Evolutionary conservation across 2,888 invertebrate species (phyloP), one percentile per base, ranked within the genome.

Genomic region (Timandra comae): DNA sequence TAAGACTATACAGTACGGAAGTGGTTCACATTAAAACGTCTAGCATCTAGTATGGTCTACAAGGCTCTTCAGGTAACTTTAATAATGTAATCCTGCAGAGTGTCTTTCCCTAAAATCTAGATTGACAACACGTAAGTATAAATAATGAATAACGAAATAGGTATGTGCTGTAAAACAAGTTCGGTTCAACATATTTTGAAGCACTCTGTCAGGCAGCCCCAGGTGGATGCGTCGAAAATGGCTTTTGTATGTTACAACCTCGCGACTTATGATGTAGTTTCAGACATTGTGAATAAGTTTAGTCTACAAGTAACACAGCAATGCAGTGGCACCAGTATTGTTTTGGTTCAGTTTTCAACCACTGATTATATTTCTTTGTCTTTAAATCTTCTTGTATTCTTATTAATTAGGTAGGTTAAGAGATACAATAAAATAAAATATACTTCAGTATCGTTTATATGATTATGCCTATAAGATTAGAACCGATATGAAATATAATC

Each of bases 1-100:
- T 82, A 77, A 78, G 79, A 69, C 72, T 73, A 72, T 66, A 77
- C 69, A 64, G 58, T 50, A 53, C 59, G 63, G 64, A 68, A 77
- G 66, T 65, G 73, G 71, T 69, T 63, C 63, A 51, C 64, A 70
- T 75, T 75, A 73, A 69, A 66, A 65, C 57, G 57, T 68, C n/a
- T n/a, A n/a, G n/a, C n/a, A n/a, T n/a, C n/a, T n/a, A n/a, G n/a
- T n/a, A 64, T 67, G 59, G 61, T 51, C 60, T 54, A 62, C 58
- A n/a, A n/a, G n/a, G n/a, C n/a, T n/a, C n/a, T n/a, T n/a, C n/a
- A n/a, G n/a, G n/a, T n/a, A n/a, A 24, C 11, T 10, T 59, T 50
- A 57, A 61, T 58, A 59, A 63, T 64, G 59, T 61, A 56, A 59
- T 49, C 40, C 56, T 54, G 56, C 29, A 41, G 41, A 41, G 16